Evolutionary conservation across 2,888 invertebrate species (phyloP), one percentile per base, ranked within the genome.

Genomic region (Yponomeuta cagnagella): DNA sequence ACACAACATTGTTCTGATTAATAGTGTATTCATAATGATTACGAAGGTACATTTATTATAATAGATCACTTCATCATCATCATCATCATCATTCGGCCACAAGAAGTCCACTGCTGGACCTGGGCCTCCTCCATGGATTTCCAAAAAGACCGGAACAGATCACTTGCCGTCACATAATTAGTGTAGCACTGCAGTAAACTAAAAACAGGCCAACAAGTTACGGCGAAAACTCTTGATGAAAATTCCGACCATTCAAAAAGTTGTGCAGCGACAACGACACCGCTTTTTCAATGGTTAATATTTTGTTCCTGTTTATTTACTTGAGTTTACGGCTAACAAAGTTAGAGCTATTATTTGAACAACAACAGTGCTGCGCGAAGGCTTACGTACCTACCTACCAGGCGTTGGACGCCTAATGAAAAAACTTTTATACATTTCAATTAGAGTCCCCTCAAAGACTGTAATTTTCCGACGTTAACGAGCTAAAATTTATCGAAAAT

Each of bases 401-500:
- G 68, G 31, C 68, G 68, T 52, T 74, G 78, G 77, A 76, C 76
- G 76, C 77, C 83, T 88, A 89, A 90, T 90, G 87, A 90, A 89
- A 89, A 89, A 90, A 90, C 85, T 89, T 89, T 85, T 75, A 77
- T 83, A 82, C 82, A 82, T 88, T 88, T 89, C 88, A 88, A 90
- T 90, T 88, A 89, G 82, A 80, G 80, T 80, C 82, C 82, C 82
- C 84, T 84, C 82, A 87, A 85, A 87, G 83, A 80, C 82, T 84
- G 85, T 87, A 87, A 89, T 88, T 89, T 88, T 82, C 82, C 80
- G 84, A 86, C 86, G 89, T 89, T 90, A 90, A 90, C 89, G 90
- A 89, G 88, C 87, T 86, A 86, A 89, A 90, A 89, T 90, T 89
- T 87, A 90, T 89, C 87, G 89, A 88, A 90, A 90, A 91, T 90